Percentiles rank a stretch among this genome's conserved stretches.
Evolutionary conservation across 2,797 vertebrate genomes (phyloP).

Genomic region (Sebastes diaconus): DNA sequence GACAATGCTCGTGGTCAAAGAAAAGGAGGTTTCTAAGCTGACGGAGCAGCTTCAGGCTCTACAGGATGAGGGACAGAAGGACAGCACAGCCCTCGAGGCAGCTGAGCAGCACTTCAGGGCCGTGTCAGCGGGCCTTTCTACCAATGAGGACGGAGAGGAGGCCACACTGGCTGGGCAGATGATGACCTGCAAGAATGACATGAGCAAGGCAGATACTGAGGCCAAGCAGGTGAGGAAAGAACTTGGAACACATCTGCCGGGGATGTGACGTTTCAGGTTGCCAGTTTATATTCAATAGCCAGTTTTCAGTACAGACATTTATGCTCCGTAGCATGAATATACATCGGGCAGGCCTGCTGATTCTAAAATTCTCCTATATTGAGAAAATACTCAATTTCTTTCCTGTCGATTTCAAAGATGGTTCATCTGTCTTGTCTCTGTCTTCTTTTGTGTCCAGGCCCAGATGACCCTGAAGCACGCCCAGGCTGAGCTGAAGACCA

Average conservation of each 20-base stretch:
- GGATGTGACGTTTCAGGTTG: background rate
- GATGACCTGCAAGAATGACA: slow-evolving; percentile 96
- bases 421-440: background rate
- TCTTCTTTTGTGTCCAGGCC: slow-evolving; percentile 77
- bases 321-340: background rate
- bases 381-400: background rate
- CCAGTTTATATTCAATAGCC: background rate
- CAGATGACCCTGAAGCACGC: slow-evolving; percentile 93
- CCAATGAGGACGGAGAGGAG: slow-evolving; percentile 89
- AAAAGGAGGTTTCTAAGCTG: slow-evolving; percentile 87
- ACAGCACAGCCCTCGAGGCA: slow-evolving; percentile 79
- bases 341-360: too few species aligned
- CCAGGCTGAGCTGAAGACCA: slow-evolving; percentile 90
- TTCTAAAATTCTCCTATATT: background rate
- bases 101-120: slow-evolving; percentile 93
- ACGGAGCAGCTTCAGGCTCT: slow-evolving; percentile 78
- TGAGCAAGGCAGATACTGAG: slow-evolving; percentile 92
- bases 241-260: background rate
- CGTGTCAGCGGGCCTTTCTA: slow-evolving; percentile 91
- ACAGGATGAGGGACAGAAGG: slow-evolving; percentile 84
- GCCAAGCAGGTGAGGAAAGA: slow-evolving; percentile 88
- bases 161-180: slow-evolving; percentile 92
- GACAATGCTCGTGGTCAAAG: slow-evolving; percentile 87
- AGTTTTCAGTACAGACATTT: background rate
- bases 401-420: background rate